Evolutionary conservation across 2,888 invertebrate genomes (phyloP).

Genomic region (Erebia epiphron): DNA sequence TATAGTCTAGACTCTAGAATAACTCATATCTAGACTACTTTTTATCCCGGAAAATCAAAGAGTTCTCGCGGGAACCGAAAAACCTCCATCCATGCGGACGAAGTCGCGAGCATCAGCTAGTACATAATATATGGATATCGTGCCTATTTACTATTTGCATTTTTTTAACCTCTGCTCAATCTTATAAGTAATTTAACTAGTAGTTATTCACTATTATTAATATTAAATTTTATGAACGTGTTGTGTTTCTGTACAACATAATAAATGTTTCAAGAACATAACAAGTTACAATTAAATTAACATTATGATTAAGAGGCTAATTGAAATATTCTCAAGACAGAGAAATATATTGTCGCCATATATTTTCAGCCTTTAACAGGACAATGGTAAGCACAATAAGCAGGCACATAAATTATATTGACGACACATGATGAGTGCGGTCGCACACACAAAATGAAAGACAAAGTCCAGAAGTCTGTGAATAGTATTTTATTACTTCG

Average conservation of each 20-base stretch:
- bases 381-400: conserved; percentile 48
- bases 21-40: too few relatives aligned
- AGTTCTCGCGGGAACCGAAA: too few relatives aligned
- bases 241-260: conserved; percentile 29
- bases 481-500: not conserved
- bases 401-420: conserved; percentile 51
- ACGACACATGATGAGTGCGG: conserved; percentile 34
- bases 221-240: too few relatives aligned
- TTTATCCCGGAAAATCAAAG: too few relatives aligned
- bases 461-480: conserved; percentile 24
- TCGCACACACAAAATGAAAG: conserved; percentile 35
- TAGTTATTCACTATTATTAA: too few relatives aligned
- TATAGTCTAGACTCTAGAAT: too few relatives aligned
- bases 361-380: conserved; percentile 31
- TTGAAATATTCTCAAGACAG: conserved; percentile 31
- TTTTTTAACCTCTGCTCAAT: too few relatives aligned
- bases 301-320: conserved; percentile 23
- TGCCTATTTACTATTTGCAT: too few relatives aligned
- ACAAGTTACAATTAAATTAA: conserved; percentile 24
- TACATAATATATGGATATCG: too few relatives aligned
- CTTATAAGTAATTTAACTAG: too few relatives aligned
- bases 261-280: conserved; percentile 31
- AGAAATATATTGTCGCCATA: conserved; percentile 28
- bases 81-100: too few relatives aligned
- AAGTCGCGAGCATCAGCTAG: too few relatives aligned